These are phyloP conservation scores for Drosophila mimetica DNA, from an alignment of 2,888 invertebrate species.

Conservation along the genomic window DNA sequence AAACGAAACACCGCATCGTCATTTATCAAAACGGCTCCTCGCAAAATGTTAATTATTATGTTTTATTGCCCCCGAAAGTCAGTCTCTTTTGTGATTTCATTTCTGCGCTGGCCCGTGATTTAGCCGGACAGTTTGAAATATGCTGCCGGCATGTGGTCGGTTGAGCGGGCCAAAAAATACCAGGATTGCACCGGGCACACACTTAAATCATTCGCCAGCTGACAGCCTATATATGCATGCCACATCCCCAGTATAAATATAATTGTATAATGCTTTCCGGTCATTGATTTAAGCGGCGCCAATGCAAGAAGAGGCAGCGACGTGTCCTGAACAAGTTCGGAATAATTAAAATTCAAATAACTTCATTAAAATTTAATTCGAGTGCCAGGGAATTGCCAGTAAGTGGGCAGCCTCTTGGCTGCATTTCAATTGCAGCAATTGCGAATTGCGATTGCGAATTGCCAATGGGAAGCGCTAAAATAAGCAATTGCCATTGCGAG, in stretches of 20 bases:
- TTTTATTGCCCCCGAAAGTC: constrained; percentile 61
- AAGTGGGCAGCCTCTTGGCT: constrained; percentile 39
- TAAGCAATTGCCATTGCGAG: constrained; percentile 49
- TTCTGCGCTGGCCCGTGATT: constrained; percentile 47
- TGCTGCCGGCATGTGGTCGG: constrained; percentile 59
- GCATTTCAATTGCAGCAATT: constrained; percentile 48
- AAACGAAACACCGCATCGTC: constrained; percentile 57
- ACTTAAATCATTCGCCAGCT: constrained; percentile 46
- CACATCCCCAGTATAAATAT: constrained; percentile 19
- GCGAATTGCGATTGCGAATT: constrained; percentile 27
- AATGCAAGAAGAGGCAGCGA: background rate
- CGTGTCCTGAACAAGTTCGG: constrained; percentile 22
- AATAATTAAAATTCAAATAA: constrained; percentile 53
- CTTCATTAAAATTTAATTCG: constrained; percentile 54
- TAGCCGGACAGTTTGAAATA: constrained; percentile 60
- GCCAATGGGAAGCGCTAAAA: constrained; percentile 39
- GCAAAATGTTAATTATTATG: constrained; percentile 72
- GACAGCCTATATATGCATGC: constrained; percentile 25
- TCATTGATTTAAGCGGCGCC: constrained; percentile 50
- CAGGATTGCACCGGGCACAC: constrained; percentile 23
- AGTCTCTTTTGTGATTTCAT: constrained; percentile 21
- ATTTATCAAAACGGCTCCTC: constrained; percentile 70
- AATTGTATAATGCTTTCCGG: constrained; percentile 52
- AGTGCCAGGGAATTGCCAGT: constrained; percentile 30
- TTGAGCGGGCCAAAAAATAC: constrained; percentile 30